A percentile compares a stretch with the other conserved stretches of the same genome.
Evolutionary conservation across 2,113 vertebrate genomes (phyloP).

Genomic region (Theropithecus gelada): DNA sequence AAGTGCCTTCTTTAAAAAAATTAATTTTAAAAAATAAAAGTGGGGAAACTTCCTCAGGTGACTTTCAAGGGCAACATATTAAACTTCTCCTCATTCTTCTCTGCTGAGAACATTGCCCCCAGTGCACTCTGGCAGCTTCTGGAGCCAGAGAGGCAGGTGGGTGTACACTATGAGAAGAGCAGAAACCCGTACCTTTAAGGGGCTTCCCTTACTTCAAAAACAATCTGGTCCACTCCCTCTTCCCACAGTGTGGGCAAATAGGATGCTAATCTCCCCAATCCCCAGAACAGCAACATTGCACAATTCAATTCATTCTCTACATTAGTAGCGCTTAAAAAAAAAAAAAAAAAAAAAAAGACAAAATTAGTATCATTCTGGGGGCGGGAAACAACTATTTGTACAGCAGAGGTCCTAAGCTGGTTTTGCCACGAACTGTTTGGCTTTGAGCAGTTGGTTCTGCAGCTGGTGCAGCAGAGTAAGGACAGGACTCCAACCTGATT

Average conservation of each 20-base stretch:
- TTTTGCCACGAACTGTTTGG: background rate
- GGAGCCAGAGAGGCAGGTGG: conserved; percentile 23
- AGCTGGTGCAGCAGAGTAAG: background rate
- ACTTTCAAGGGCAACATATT: conserved; percentile 64
- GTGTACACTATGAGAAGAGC: background rate
- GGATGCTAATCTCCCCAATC: conserved; percentile 54
- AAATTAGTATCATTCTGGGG: conserved; percentile 53
- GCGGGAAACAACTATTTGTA: background rate
- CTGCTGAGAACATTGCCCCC: background rate
- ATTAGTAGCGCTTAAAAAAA: conserved; percentile 69
- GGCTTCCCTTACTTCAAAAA: conserved; percentile 28
- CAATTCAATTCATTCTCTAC: conserved; percentile 76
- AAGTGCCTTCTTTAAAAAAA: conserved; percentile 79
- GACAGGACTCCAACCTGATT: background rate
- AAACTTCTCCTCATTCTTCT: conserved; percentile 21
- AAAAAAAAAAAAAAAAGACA: conserved; percentile 31
- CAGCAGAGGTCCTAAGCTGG: conserved; percentile 9
- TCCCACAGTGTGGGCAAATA: conserved; percentile 26
- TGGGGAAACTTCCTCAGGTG: conserved; percentile 66
- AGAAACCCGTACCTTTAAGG: background rate
- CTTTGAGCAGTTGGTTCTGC: background rate
- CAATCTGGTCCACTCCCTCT: background rate
- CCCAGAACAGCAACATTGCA: conserved; percentile 80
- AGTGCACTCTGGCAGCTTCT: background rate
- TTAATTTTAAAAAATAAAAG: conserved; percentile 71